phyloP scores from a whole-genome alignment of 1,140 invertebrate species.

The Meloidogyne chitwoodi region DNA sequence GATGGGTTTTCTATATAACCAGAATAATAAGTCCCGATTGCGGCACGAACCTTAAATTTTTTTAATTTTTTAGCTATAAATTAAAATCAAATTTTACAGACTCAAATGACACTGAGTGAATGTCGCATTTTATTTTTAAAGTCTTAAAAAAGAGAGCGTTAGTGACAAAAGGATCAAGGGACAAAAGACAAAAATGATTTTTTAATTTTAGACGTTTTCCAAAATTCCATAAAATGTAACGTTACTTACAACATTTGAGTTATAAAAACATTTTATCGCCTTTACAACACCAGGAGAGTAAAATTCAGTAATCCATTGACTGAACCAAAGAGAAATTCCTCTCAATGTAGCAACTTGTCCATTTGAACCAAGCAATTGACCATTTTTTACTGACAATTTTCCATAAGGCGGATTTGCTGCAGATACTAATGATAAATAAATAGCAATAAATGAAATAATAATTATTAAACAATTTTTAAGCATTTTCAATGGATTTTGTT shows the following conservation, averaged over 20 bases:
- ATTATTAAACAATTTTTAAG: not conserved
- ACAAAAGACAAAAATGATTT: no score
- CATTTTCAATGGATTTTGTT: not conserved
- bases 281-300: not conserved
- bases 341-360: not conserved
- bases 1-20: not conserved
- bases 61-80: no score
- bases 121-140: no score
- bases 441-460: not conserved
- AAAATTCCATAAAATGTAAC: no score
- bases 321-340: not conserved
- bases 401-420: not conserved
- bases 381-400: not conserved
- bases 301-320: not conserved
- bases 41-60: not conserved
- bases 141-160: no score
- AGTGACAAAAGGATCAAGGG: no score
- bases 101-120: no score
- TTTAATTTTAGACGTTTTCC: no score
- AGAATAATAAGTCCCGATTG: not conserved
- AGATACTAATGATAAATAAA: not conserved
- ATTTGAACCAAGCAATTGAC: not conserved
- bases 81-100: no score
- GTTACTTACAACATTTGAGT: not conserved
- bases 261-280: not conserved